A percentile compares a stretch with the other conserved stretches of the same genome.
These are phyloP conservation scores for Chalcosyrphus nemorum DNA, from an alignment of 2,888 invertebrate genomes.

Conservation along the genomic window DNA sequence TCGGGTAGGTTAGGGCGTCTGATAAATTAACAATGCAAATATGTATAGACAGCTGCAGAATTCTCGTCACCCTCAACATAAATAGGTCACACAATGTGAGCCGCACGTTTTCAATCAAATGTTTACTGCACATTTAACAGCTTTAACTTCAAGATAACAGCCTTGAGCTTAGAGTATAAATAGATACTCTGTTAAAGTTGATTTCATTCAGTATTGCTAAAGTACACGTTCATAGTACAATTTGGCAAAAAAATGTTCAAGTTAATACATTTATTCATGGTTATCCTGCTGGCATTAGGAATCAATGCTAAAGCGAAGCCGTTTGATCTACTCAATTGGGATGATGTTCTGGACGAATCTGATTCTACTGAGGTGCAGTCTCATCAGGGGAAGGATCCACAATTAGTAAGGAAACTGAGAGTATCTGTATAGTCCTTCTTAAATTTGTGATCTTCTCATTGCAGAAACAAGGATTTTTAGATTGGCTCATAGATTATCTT, in stretches of 20 bases:
- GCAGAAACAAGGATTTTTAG: not conserved
- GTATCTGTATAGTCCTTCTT: no score
- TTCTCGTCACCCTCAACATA: not conserved
- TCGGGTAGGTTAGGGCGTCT: not conserved
- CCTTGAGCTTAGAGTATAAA: not conserved
- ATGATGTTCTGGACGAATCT: not conserved
- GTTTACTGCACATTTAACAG: not conserved
- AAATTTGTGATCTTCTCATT: no score
- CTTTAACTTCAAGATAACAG: not conserved
- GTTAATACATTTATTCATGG: not conserved
- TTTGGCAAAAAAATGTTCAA: not conserved
- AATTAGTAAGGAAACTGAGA: no score
- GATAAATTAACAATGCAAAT: not conserved
- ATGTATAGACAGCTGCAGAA: not conserved
- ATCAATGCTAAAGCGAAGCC: not conserved
- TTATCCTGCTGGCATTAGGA: not conserved
- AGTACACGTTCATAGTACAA: not conserved
- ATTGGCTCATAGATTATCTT: not conserved
- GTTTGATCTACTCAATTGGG: no score
- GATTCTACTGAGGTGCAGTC: not conserved
- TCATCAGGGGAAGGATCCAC: no score
- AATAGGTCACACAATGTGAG: not conserved
- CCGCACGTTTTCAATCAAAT: not conserved
- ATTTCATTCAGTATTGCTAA: not conserved
- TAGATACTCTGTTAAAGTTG: not conserved